Evolutionary conservation across 1,140 invertebrate genomes (phyloP).

Genomic region (Samia ricini): DNA sequence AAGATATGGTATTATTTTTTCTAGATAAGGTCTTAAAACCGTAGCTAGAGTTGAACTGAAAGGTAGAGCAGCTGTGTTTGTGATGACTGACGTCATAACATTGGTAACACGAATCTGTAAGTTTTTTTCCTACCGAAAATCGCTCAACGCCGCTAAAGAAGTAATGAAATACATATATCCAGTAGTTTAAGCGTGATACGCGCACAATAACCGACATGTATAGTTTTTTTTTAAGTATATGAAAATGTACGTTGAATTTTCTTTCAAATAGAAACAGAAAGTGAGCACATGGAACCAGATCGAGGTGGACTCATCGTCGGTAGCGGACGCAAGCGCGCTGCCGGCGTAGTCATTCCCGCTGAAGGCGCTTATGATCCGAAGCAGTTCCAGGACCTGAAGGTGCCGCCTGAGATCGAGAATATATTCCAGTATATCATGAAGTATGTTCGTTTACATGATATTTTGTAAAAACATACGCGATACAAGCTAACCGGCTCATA

Average conservation of each 20-base stretch:
- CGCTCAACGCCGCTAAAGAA: too few species aligned
- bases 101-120: too few species aligned
- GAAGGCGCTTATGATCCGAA: conserved; percentile 89
- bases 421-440: conserved; percentile 95
- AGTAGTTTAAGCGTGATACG: too few species aligned
- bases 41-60: too few species aligned
- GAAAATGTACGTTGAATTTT: neutral
- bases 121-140: too few species aligned
- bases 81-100: too few species aligned
- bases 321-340: conserved; percentile 39
- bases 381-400: conserved; percentile 90
- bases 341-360: conserved; percentile 67
- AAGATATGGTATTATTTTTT: too few species aligned
- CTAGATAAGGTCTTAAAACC: too few species aligned
- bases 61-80: too few species aligned
- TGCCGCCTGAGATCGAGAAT: conserved; percentile 92
- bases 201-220: too few species aligned
- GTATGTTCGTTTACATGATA: conserved; percentile 71
- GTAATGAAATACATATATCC: too few species aligned
- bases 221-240: too few species aligned
- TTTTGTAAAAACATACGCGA: neutral
- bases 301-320: conserved; percentile 29
- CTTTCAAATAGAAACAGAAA: conserved; percentile 48
- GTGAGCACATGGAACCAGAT: conserved; percentile 48
- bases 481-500: neutral